Evolutionary conservation across 2,797 vertebrate genomes (phyloP).

Genomic region (Pipistrellus pygmaeus): DNA sequence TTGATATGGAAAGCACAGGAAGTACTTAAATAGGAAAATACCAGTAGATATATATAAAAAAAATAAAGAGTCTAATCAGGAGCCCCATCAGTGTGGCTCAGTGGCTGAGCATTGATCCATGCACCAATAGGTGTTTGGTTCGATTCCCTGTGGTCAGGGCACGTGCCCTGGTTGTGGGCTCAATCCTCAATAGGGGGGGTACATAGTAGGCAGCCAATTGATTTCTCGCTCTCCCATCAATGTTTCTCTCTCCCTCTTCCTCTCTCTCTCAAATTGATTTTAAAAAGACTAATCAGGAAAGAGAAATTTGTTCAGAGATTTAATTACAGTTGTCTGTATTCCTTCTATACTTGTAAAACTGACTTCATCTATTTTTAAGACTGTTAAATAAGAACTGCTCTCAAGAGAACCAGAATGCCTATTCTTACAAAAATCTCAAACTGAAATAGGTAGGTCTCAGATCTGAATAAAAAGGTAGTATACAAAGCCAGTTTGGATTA

Average conservation of each 20-base stretch:
- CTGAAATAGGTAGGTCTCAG: constrained; percentile 41
- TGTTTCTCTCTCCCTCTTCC: no score
- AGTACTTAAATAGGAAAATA: constrained; percentile 35
- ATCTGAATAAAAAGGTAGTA: constrained; percentile 29
- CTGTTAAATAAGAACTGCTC: constrained; percentile 57
- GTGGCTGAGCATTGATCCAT: no score
- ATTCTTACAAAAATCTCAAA: constrained; percentile 70
- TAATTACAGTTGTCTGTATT: constrained; percentile 37
- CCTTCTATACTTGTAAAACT: constrained; percentile 30
- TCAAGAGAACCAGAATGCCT: constrained; percentile 50
- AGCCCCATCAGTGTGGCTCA: no score
- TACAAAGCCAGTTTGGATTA: neutral
- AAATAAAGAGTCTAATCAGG: neutral
- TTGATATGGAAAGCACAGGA: neutral
- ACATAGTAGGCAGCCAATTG: no score
- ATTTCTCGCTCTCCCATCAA: no score
- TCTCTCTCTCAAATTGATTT: no score
- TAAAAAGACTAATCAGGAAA: constrained; percentile 1
- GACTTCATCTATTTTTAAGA: constrained; percentile 56
- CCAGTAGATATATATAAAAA: neutral
- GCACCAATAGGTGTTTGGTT: no score
- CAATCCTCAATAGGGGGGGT: no score
- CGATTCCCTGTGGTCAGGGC: no score
- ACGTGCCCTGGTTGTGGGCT: no score
- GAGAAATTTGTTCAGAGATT: constrained; percentile 29